These are phyloP conservation scores for Mellivora capensis DNA, from an alignment of 2,113 vertebrate genomes.

Conservation along the genomic window DNA sequence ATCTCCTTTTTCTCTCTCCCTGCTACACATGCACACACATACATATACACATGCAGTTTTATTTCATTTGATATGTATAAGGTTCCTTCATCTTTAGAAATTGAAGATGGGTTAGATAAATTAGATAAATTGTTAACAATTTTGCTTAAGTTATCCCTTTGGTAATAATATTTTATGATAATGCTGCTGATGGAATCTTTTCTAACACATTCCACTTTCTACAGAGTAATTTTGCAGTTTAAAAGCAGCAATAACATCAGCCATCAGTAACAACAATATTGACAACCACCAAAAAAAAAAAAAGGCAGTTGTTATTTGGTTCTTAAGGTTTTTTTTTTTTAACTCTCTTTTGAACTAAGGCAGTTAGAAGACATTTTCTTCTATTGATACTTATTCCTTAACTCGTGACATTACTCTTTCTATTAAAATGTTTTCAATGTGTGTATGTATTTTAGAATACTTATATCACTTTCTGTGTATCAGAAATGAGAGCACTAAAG, in stretches of 20 bases:
- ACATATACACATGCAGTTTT: background rate
- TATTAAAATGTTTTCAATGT: background rate
- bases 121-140: background rate
- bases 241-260: background rate
- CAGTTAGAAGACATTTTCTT: background rate
- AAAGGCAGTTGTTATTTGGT: background rate
- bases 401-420: background rate
- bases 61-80: background rate
- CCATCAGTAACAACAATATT: background rate
- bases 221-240: background rate
- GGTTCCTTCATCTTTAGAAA: background rate
- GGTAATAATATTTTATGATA: background rate
- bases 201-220: conserved; percentile 4
- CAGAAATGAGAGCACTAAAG: conserved; percentile 18
- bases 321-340: background rate
- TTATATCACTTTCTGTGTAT: background rate
- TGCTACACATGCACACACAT: background rate
- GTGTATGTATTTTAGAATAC: background rate
- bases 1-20: no score
- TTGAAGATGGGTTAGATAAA: background rate
- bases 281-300: background rate
- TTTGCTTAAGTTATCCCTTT: background rate
- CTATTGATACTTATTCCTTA: background rate
- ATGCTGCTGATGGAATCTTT: background rate
- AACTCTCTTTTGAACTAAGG: background rate